Evolutionary conservation across 2,888 invertebrate species (phyloP), one percentile per base, ranked within the genome.

Genomic region (Gryllus longicercus): DNA sequence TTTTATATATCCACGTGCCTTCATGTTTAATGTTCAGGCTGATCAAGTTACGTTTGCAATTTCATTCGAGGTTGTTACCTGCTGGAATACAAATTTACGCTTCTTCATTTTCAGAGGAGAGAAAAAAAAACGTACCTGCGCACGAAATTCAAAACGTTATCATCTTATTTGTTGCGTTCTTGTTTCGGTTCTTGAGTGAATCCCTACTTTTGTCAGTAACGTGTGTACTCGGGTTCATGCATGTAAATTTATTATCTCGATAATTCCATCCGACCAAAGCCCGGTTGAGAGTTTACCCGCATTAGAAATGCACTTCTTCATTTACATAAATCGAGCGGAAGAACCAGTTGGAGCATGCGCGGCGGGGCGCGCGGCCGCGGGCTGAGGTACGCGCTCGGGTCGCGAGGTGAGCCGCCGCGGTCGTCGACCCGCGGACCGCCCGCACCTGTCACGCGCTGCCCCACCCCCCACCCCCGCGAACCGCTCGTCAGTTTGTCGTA

Each of bases 91-190:
- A 38, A 38, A 8, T 25, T 25, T 18, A 10, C 21, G 12, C n/a
- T 79, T 75, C 75, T 21, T 75, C 75, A n/a, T 79, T 21, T 79
- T 11, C 18, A 79, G 74, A 75, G 2, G n/a, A 51, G 23, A 79
- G 74, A 11, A 75, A 75, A 50, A 50, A 51, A 10, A 50, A 16
- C 18, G 38, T 75, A 51, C 50, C 76, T 23, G 50, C 25, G 18
- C 25, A 51, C 12, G 38, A 38, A 38, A 38, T 8, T 38, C 38
- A 38, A 38, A 38, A 38, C 38, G 5, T 38, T 38, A 38, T 5
- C 51, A 49, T 63, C 18, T 23, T 51, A 18, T 25, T 76, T n/a
- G 25, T 38, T 38, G 38, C 38, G 1, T 38, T 4, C 38, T 38
- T 38, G 38, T 38, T 38, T 38, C 38, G 8, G 38, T 8, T 38